Percentiles rank a stretch among this genome's conserved stretches.
Conservation (phyloP, 37 sponge, comb jelly and placozoan species). For the Geodia barretti region DNA sequence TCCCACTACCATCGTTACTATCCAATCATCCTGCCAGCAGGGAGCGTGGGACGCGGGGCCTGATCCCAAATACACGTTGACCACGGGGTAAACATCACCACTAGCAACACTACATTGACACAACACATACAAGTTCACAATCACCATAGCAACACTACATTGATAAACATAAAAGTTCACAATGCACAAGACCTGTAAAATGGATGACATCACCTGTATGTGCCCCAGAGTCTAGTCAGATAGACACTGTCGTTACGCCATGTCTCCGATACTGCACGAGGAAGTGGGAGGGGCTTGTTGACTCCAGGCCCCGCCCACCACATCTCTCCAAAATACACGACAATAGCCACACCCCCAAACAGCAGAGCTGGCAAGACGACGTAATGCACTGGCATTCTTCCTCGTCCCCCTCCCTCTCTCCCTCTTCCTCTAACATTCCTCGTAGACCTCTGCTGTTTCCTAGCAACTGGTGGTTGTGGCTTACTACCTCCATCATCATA, state of each 20-base stretch:
- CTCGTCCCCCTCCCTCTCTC: conserved; percentile 15
- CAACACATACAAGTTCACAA: too few relatives aligned
- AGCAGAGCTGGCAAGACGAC: neutral
- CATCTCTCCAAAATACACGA: neutral
- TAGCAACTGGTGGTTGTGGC: too few relatives aligned
- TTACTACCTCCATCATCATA: neutral
- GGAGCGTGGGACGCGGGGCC: too few relatives aligned
- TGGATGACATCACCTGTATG: too few relatives aligned
- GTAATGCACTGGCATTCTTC: conserved; percentile 1
- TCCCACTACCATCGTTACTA: conserved; percentile 73
- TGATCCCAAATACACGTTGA: conserved; percentile 77
- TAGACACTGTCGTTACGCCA: conserved; percentile 47
- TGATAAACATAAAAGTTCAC: too few relatives aligned
- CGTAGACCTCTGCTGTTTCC: too few relatives aligned
- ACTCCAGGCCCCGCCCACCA: conserved; percentile 28
- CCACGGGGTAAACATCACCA: conserved; percentile 35
- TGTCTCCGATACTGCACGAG: conserved; percentile 26
- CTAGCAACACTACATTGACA: too few relatives aligned
- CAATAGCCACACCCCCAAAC: neutral
- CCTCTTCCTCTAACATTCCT: too few relatives aligned
- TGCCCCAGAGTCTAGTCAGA: conserved; percentile 66
- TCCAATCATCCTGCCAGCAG: too few relatives aligned
- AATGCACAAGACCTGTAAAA: too few relatives aligned
- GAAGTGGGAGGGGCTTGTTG: conserved; percentile 33
- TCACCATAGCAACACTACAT: neutral